These are phyloP conservation scores for Mellivora capensis DNA, from an alignment of 2,113 vertebrate genomes.

Conservation along the genomic window DNA sequence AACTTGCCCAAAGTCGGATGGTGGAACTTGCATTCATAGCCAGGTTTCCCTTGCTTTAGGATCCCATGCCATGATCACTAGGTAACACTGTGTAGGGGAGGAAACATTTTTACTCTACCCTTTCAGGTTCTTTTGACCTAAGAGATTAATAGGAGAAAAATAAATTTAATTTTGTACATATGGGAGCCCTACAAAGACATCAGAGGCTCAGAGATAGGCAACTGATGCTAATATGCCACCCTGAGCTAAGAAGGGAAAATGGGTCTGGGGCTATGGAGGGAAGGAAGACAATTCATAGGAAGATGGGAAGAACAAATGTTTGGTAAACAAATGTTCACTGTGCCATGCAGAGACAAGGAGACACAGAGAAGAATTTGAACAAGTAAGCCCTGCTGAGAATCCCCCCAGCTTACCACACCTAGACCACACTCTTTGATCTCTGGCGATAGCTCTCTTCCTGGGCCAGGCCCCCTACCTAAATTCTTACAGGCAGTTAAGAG, in stretches of 20 bases:
- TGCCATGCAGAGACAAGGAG: background rate
- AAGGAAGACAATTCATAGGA: background rate
- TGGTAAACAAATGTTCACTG: background rate
- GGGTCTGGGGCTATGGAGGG: background rate
- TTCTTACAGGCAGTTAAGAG: background rate
- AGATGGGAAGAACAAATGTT: background rate
- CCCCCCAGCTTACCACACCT: background rate
- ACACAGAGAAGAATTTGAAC: background rate
- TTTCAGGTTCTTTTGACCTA: background rate
- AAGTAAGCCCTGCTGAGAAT: background rate
- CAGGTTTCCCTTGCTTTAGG: too few species aligned
- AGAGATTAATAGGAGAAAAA: background rate
- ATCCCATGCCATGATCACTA: accelerated
- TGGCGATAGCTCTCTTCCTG: background rate
- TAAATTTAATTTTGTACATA: background rate
- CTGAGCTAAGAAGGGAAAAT: background rate
- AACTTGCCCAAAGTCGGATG: background rate
- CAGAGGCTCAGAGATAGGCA: background rate
- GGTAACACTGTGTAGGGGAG: background rate
- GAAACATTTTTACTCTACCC: background rate
- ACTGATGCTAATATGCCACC: background rate
- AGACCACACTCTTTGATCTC: background rate
- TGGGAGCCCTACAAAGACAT: background rate
- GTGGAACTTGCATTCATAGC: background rate
- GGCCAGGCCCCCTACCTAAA: background rate